Percentiles rank a stretch among this genome's conserved stretches.
phyloP scores from a whole-genome alignment of 2,888 invertebrate species.

The Cantharis rustica region DNA sequence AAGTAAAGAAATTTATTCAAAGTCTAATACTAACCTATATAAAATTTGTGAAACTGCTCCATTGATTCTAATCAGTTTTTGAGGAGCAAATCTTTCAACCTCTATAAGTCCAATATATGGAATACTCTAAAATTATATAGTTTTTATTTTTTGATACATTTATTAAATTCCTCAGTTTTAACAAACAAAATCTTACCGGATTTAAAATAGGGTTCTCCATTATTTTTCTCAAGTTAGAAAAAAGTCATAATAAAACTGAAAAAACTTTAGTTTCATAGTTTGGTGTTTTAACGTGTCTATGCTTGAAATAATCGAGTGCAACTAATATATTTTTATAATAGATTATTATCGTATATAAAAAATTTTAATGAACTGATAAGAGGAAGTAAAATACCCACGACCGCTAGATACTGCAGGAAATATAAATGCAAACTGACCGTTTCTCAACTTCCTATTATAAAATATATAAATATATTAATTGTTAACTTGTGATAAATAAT shows the following conservation, averaged over 20 bases:
- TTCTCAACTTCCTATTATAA: too few relatives aligned
- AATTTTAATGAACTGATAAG: background rate
- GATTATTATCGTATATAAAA: background rate
- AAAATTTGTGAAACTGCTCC: conserved; percentile 65
- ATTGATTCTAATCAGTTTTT: conserved; percentile 73
- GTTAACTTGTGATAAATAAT: too few relatives aligned
- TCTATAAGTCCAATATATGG: conserved; percentile 72
- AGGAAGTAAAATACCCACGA: background rate
- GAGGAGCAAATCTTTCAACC: conserved; percentile 67
- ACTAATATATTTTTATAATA: background rate
- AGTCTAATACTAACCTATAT: conserved; percentile 63
- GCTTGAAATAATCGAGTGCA: background rate
- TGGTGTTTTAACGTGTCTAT: background rate
- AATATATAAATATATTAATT: too few relatives aligned
- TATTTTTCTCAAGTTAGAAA: background rate
- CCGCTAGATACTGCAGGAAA: background rate
- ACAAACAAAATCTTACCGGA: conserved; percentile 16
- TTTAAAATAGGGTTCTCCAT: conserved; percentile 12
- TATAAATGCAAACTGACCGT: too few relatives aligned
- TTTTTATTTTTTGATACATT: too few relatives aligned
- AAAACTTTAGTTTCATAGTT: background rate
- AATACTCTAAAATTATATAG: conserved; percentile 62
- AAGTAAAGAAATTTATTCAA: too few relatives aligned
- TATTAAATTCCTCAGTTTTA: too few relatives aligned
- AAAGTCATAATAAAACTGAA: background rate